These are phyloP conservation scores for Xestoiulus laeticollis DNA, from an alignment of 2,888 invertebrate genomes.

Conservation along the genomic window DNA sequence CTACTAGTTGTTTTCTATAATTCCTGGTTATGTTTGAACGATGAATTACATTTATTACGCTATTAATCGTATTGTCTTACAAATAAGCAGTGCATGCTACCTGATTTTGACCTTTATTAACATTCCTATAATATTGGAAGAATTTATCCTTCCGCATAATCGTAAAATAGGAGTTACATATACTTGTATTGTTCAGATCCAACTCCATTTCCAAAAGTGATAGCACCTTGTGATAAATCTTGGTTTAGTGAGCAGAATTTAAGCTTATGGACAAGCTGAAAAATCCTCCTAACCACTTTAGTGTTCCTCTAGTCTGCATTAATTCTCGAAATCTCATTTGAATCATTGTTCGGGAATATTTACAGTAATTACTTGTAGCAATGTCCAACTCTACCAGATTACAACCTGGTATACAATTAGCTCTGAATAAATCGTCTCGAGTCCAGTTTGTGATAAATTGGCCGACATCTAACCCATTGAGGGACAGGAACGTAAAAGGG, in stretches of 20 bases:
- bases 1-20: too few species aligned
- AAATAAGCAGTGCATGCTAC: too few species aligned
- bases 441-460: background rate
- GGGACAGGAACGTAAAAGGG: background rate
- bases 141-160: too few species aligned
- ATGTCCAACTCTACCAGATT: background rate
- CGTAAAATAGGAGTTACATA: too few species aligned
- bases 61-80: too few species aligned
- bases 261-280: too few species aligned
- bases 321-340: background rate
- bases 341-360: background rate
- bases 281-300: background rate
- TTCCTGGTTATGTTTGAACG: too few species aligned
- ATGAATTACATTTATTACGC: too few species aligned
- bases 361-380: background rate
- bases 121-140: too few species aligned
- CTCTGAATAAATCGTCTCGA: background rate
- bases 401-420: conserved; percentile 21
- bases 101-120: too few species aligned
- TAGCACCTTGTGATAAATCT: too few species aligned
- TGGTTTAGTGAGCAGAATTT: too few species aligned
- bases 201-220: background rate
- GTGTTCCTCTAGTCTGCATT: background rate
- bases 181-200: background rate
- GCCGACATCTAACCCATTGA: conserved; percentile 1